Conservation (phyloP, 2,113 vertebrate species). For the Vulpes vulpes region DNA sequence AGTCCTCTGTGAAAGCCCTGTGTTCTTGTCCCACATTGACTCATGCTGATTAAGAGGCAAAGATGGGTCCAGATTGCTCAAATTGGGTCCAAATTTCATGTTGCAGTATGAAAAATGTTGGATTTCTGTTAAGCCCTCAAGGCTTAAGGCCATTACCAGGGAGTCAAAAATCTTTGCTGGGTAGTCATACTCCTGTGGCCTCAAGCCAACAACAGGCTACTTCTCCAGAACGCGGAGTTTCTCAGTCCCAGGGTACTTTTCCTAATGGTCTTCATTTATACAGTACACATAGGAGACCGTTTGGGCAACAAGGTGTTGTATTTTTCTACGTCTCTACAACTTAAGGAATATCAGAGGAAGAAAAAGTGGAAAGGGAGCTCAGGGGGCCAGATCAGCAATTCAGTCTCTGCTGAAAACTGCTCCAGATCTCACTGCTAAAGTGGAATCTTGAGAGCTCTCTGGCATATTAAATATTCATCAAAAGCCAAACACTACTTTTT, state of each 20-base stretch:
- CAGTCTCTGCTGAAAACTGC: slow-evolving; percentile 25
- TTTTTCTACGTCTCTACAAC: slow-evolving; percentile 2
- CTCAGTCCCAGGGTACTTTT: not conserved
- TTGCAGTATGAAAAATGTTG: not conserved
- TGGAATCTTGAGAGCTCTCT: slow-evolving; percentile 49
- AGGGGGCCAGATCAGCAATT: slow-evolving; percentile 44
- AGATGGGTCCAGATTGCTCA: not conserved
- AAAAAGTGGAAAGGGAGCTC: slow-evolving; percentile 32
- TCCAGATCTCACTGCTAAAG: slow-evolving; percentile 47
- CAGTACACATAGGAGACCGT: not conserved
- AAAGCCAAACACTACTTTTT: slow-evolving; percentile 67
- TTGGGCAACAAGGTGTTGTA: not conserved
- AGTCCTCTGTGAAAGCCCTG: not conserved
- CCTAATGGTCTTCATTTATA: not conserved
- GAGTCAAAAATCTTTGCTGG: not conserved
- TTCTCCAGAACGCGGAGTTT: not conserved
- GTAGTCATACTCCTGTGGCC: not conserved
- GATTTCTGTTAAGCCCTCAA: not conserved
- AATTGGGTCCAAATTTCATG: not conserved
- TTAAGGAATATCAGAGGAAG: slow-evolving; percentile 30
- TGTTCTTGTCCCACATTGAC: not conserved
- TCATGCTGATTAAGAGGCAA: not conserved
- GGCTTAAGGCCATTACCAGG: not conserved
- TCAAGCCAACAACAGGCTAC: not conserved
- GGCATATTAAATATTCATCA: slow-evolving; percentile 76